phyloP scores from a whole-genome alignment of 2,113 vertebrate genomes.

The Rhipidura dahli region DNA sequence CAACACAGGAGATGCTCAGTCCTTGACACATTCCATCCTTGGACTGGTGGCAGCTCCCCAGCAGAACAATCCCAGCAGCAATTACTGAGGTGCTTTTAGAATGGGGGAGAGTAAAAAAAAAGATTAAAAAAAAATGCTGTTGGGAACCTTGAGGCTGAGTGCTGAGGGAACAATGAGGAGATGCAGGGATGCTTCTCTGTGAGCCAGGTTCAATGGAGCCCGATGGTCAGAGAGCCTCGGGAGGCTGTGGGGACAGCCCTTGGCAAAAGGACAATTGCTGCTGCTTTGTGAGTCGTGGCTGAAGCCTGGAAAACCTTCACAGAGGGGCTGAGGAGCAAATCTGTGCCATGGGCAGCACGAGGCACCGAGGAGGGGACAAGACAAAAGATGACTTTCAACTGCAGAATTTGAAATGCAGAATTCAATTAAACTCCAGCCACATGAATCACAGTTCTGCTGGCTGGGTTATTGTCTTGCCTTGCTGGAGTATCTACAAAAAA shows the following conservation, averaged over 20 bases:
- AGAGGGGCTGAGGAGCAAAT: not conserved
- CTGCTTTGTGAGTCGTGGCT: not conserved
- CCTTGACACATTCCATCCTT: slow-evolving; percentile 29
- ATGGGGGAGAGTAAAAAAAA: not conserved
- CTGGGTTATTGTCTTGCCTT: not conserved
- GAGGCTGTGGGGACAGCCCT: not conserved
- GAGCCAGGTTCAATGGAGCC: not conserved
- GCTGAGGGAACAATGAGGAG: not conserved
- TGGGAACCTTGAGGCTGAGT: slow-evolving; percentile 46
- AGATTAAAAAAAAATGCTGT: slow-evolving; percentile 45
- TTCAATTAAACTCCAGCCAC: not conserved
- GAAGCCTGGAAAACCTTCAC: not conserved
- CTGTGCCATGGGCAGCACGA: not conserved
- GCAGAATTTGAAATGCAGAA: not conserved
- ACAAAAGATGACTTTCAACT: not conserved
- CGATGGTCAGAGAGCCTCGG: not conserved
- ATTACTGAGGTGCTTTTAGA: not conserved
- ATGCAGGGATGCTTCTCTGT: not conserved
- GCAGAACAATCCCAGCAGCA: slow-evolving; percentile 20
- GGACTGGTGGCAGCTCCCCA: not conserved
- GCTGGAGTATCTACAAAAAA: not conserved
- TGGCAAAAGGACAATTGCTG: not conserved
- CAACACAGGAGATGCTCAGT: not conserved
- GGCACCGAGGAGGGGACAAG: not conserved
- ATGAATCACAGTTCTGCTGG: not conserved